A percentile compares a stretch with the other conserved stretches of the same genome.
These are phyloP conservation scores for Catagonus wagneri DNA, from an alignment of 2,113 vertebrate species.

Conservation along the genomic window DNA sequence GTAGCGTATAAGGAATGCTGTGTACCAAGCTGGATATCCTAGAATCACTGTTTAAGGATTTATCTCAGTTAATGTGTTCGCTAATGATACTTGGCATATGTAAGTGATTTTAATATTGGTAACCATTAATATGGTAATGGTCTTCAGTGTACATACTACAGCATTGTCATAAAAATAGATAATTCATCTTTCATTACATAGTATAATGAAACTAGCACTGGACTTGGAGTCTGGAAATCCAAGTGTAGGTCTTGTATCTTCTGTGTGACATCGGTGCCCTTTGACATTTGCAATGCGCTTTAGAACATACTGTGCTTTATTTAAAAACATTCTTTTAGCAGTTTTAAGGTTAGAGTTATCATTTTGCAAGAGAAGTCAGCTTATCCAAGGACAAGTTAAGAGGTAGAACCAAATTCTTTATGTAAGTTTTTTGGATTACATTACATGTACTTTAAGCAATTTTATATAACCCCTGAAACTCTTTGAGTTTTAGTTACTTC, in stretches of 20 bases:
- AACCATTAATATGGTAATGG: slow-evolving; percentile 57
- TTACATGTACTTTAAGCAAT: background rate
- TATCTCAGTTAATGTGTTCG: slow-evolving; percentile 65
- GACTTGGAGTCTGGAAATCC: background rate
- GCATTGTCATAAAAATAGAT: slow-evolving; percentile 74
- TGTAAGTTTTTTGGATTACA: background rate
- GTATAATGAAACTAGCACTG: background rate
- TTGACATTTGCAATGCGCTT: background rate
- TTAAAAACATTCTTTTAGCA: background rate
- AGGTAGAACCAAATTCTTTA: background rate
- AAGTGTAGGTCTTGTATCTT: background rate
- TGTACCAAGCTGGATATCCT: background rate
- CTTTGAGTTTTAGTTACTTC: slow-evolving; percentile 40
- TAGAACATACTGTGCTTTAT: background rate
- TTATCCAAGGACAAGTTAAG: background rate
- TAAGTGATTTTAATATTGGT: slow-evolving; percentile 72
- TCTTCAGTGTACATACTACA: slow-evolving; percentile 67
- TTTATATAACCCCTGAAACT: slow-evolving; percentile 5
- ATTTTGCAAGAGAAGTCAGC: background rate
- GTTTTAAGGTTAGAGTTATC: background rate
- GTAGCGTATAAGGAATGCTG: background rate
- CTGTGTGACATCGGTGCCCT: background rate
- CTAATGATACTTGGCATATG: slow-evolving; percentile 62
- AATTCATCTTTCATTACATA: slow-evolving; percentile 49
- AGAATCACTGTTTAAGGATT: background rate